These are phyloP conservation scores for Hucho hucho DNA, from an alignment of 2,113 vertebrate species.

Conservation along the genomic window DNA sequence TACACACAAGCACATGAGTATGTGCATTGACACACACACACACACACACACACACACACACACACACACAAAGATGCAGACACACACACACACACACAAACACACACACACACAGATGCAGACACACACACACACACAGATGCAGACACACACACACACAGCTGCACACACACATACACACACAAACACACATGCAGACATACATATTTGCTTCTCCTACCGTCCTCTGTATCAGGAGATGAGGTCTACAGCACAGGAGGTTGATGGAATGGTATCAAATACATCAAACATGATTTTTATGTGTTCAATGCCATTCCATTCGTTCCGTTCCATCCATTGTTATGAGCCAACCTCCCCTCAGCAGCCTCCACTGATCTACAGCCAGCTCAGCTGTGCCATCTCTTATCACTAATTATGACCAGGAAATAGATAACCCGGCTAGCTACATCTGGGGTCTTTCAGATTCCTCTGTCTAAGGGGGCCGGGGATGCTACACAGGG, in stretches of 20 bases:
- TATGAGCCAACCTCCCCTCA: not conserved
- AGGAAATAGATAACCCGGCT: not conserved
- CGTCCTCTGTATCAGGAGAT: no score
- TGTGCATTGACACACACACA: not conserved
- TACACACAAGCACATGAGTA: not conserved
- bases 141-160: not conserved
- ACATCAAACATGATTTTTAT: no score
- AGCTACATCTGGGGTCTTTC: not conserved
- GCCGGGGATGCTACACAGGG: not conserved
- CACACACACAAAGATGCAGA: no score
- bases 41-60: not conserved
- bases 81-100: not conserved
- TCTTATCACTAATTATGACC: not conserved
- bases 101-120: not conserved
- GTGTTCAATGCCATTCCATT: no score
- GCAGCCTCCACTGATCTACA: not conserved
- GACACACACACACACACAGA: not conserved
- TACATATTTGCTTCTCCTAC: no score
- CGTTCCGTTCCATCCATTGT: no score
- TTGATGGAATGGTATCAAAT: no score
- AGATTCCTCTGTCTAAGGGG: not conserved
- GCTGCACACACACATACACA: not conserved
- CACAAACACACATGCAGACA: not conserved
- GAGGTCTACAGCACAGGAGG: no score
- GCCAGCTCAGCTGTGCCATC: not conserved